A percentile compares a stretch with the other conserved stretches of the same genome.
These are phyloP conservation scores for Acipenser ruthenus DNA, from an alignment of 2,797 vertebrate species.

Conservation along the genomic window DNA sequence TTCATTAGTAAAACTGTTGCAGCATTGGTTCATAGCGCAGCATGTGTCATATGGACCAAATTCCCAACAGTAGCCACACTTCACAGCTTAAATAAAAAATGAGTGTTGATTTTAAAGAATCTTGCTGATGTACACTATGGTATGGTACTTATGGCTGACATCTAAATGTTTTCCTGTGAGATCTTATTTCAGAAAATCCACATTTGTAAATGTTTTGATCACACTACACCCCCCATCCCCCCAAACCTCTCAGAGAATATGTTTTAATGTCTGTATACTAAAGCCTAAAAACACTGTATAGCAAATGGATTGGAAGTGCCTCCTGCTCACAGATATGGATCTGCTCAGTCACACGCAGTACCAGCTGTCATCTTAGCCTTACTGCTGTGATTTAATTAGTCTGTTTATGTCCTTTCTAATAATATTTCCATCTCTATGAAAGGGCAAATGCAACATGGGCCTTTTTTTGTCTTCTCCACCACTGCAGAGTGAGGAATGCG, in stretches of 20 bases:
- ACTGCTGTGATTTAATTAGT: conserved; percentile 99
- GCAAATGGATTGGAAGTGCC: conserved; percentile 71
- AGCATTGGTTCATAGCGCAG: conserved; percentile 62
- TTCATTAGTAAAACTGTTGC: no score
- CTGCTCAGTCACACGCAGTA: conserved; percentile 95
- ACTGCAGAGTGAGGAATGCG: conserved; percentile 74
- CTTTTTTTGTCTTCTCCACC: conserved; percentile 67
- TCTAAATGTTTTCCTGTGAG: background rate
- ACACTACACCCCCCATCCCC: conserved; percentile 31
- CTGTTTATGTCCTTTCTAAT: conserved; percentile 99
- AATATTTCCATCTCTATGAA: conserved; percentile 98
- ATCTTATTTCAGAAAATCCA: no score
- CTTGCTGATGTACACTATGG: conserved; percentile 70
- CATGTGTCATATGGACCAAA: conserved; percentile 62
- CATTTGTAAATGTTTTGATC: no score
- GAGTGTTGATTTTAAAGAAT: conserved; percentile 76
- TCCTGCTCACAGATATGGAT: conserved; percentile 94
- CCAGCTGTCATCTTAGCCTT: conserved; percentile 98
- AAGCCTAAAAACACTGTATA: conserved; percentile 76
- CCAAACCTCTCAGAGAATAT: conserved; percentile 40
- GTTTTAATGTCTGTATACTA: background rate
- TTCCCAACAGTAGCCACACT: conserved; percentile 73
- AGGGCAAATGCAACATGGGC: conserved; percentile 88
- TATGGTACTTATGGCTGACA: background rate
- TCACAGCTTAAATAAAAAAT: conserved; percentile 74